These are phyloP conservation scores for Oophaga pumilio DNA, from an alignment of 2,113 vertebrate species.

Conservation along the genomic window DNA sequence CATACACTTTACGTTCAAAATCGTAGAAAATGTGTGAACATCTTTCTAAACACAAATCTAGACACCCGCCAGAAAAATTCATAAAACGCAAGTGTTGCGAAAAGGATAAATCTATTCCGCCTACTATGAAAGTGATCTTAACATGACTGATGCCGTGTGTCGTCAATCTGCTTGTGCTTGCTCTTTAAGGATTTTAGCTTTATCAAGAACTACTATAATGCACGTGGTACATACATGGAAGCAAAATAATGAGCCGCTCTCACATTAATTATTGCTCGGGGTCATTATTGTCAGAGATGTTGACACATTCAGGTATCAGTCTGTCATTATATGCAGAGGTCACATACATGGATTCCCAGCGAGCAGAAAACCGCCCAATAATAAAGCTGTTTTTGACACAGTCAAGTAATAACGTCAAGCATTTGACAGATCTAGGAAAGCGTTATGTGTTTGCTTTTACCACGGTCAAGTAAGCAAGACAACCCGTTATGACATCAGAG, in stretches of 20 bases:
- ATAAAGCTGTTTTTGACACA: slow-evolving; percentile 19
- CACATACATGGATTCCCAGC: background rate
- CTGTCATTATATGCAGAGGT: slow-evolving; percentile 11
- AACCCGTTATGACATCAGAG: slow-evolving; percentile 45
- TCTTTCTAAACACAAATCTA: background rate
- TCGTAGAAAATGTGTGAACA: background rate
- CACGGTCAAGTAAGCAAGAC: slow-evolving; percentile 41
- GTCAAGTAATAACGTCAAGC: slow-evolving; percentile 43
- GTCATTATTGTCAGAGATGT: background rate
- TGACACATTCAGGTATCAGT: background rate
- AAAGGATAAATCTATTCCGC: too few relatives aligned
- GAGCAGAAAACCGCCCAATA: background rate
- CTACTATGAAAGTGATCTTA: too few relatives aligned
- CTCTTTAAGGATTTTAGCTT: background rate
- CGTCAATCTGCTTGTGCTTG: background rate
- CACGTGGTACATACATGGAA: background rate
- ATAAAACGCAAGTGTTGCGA: background rate
- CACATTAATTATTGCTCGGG: slow-evolving; percentile 13
- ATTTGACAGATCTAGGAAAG: slow-evolving; percentile 44
- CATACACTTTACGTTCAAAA: background rate
- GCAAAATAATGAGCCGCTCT: background rate
- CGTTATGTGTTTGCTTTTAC: slow-evolving; percentile 48
- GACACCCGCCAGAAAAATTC: background rate
- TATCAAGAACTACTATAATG: background rate
- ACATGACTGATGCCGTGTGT: background rate